Evolutionary conservation across 2,113 vertebrate species (phyloP), one percentile per base, ranked within the genome.

Genomic region (Dromas ardeola): DNA sequence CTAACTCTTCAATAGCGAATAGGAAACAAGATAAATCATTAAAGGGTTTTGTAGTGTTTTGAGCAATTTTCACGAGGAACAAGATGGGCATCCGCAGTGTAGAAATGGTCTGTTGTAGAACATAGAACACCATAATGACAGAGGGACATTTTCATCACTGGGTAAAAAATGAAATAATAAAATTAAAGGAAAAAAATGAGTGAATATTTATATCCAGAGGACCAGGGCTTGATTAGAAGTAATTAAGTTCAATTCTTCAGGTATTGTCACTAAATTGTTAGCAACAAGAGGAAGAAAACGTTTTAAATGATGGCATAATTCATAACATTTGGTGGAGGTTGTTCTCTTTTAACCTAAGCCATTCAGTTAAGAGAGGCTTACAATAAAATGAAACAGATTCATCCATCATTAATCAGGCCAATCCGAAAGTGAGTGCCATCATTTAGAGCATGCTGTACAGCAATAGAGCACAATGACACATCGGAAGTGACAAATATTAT

Each of bases 401-500:
- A 95, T 94, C 92, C 61, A 63, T 86, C 77, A 92, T 96, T 97
- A 95, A 97, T 96, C 95, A 97, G 81, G 42, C 36, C 62, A 59
- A 90, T 93, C 91, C 94, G 91, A 88, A 93, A 94, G 63, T 95
- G 86, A 91, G 77, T 56, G 66, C 77, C 84, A 93, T 97, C 96
- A 93, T 91, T 97, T 96, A 92, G 90, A 97, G 90, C 70, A 52
- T 40, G 62, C 93, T 80, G 80, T 88, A 88, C 92, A 95, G 94
- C 86, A 95, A 86, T 63, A 86, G 93, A 95, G 77, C 83, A 85
- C 92, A 95, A 76, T 80, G 93, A 91, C 93, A 94, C 82, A 84
- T 78, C 52, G 20, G 97, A 97, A 96, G 87, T 97, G 96, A 95
- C 96, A 98, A 97, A 98, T 96, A 97, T 96, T 98, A 97, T 98